Evolutionary conservation across 1,140 invertebrate species (phyloP).

Genomic region (Drosophila nebulosa): DNA sequence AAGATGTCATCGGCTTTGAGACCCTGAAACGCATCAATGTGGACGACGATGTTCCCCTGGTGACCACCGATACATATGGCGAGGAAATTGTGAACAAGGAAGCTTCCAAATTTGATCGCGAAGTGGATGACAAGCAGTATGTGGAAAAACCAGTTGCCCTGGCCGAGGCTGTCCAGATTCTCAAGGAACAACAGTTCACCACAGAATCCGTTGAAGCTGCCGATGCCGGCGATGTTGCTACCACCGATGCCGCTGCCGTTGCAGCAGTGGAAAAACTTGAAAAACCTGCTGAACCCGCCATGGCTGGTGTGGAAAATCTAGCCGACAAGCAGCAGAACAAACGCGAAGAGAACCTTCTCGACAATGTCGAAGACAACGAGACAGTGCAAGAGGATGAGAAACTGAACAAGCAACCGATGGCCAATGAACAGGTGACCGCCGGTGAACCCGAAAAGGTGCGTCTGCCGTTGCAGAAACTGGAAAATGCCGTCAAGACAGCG

Average conservation of each 20-base stretch:
- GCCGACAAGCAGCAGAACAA: constrained; percentile 61
- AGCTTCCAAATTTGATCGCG: constrained; percentile 77
- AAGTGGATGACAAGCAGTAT: constrained; percentile 80
- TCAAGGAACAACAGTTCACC: constrained; percentile 44
- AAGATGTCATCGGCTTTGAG: constrained; percentile 78
- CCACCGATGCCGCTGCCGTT: constrained; percentile 29
- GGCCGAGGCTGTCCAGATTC: constrained; percentile 73
- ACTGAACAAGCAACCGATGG: constrained; percentile 45
- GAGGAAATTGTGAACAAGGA: constrained; percentile 70
- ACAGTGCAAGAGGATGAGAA: constrained; percentile 79
- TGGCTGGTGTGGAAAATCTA: constrained; percentile 52
- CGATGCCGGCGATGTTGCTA: constrained; percentile 36
- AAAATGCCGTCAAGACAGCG: constrained; percentile 82
- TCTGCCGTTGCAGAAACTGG: constrained; percentile 81
- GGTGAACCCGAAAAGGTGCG: constrained; percentile 79
- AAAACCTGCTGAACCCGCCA: constrained; percentile 56
- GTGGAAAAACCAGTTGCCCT: constrained; percentile 79
- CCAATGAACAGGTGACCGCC: constrained; percentile 41
- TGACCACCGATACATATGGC: constrained; percentile 51
- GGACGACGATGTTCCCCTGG: constrained; percentile 50
- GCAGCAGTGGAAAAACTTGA: constrained; percentile 65
- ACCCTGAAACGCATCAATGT: constrained; percentile 70
- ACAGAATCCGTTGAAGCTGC: constrained; percentile 34
- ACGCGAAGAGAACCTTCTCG: constrained; percentile 44
- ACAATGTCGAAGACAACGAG: constrained; percentile 80